A percentile compares a stretch with the other conserved stretches of the same genome.
phyloP scores from a whole-genome alignment of 1,140 invertebrate species.

The Pseudomyrmex sp. region DNA sequence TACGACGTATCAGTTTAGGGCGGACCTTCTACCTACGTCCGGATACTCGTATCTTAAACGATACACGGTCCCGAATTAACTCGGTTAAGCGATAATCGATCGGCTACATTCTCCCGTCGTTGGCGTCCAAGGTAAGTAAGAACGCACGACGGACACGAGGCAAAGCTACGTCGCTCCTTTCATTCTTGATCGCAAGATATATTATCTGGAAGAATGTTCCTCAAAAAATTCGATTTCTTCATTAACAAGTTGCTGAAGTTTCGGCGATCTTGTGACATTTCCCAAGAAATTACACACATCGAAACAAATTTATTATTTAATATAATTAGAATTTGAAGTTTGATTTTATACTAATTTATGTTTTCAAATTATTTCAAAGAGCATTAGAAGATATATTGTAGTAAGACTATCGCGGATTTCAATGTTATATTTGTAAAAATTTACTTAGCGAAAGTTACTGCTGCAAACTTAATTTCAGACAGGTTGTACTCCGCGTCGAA shows the following conservation, averaged over 20 bases:
- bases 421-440: neutral
- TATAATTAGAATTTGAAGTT: neutral
- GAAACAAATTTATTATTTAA: neutral
- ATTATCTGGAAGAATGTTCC: neutral
- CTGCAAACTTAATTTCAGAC: too few relatives aligned
- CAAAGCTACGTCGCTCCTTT: neutral
- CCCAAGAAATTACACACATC: neutral
- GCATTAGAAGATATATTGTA: neutral
- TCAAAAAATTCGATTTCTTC: neutral
- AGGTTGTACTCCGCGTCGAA: neutral
- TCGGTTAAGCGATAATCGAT: conserved; percentile 56
- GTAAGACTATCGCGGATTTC: neutral
- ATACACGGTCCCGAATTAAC: conserved; percentile 64
- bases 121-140: conserved; percentile 39
- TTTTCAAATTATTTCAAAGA: neutral
- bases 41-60: conserved; percentile 50
- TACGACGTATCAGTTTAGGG: conserved; percentile 64
- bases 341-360: neutral
- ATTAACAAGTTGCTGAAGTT: conserved; percentile 1
- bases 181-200: neutral
- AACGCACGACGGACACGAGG: conserved; percentile 20
- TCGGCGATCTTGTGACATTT: neutral
- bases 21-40: conserved; percentile 47
- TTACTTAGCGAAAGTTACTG: too few relatives aligned
- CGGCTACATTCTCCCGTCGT: neutral